A percentile compares a stretch with the other conserved stretches of the same genome.
These are phyloP conservation scores for Anagrus nilaparvatae DNA, from an alignment of 1,140 invertebrate genomes.

Conservation along the genomic window DNA sequence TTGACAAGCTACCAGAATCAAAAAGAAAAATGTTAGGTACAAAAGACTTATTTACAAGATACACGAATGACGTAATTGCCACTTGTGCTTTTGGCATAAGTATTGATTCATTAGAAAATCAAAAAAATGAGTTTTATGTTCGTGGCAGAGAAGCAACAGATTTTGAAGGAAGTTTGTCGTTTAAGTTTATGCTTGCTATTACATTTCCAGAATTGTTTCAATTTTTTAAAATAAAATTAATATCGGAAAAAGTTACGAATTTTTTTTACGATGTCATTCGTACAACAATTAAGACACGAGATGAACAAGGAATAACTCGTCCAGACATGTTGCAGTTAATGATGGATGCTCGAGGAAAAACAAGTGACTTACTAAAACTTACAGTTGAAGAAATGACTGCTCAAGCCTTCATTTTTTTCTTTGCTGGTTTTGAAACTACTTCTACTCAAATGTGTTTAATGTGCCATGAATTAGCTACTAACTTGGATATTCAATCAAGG, in stretches of 20 bases:
- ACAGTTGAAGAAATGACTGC: conserved; percentile 17
- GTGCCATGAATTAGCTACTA: conserved; percentile 10
- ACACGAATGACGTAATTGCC: conserved; percentile 32
- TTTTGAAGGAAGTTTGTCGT: background rate
- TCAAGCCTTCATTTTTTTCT: conserved; percentile 34
- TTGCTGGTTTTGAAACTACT: conserved; percentile 35
- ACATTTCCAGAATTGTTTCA: background rate
- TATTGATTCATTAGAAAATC: conserved; percentile 9
- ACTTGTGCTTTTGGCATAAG: conserved; percentile 13
- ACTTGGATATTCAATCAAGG: conserved; percentile 17
- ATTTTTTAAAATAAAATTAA: background rate
- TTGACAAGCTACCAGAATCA: conserved; percentile 18
- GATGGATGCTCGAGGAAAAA: conserved; percentile 23
- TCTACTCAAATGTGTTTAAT: conserved; percentile 31
- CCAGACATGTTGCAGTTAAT: conserved; percentile 31
- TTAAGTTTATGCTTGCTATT: background rate
- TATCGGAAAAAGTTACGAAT: conserved; percentile 7
- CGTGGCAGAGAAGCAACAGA: conserved; percentile 3
- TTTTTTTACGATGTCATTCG: conserved; percentile 22
- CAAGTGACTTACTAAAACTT: conserved; percentile 11
- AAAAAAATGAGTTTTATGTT: conserved; percentile 14
- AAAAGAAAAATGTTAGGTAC: conserved; percentile 15
- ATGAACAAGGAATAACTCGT: conserved; percentile 18
- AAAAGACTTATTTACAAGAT: conserved; percentile 28
- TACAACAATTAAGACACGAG: conserved; percentile 17